These are phyloP conservation scores for Drosophila subobscura DNA, from an alignment of 1,140 invertebrate species.

Conservation along the genomic window DNA sequence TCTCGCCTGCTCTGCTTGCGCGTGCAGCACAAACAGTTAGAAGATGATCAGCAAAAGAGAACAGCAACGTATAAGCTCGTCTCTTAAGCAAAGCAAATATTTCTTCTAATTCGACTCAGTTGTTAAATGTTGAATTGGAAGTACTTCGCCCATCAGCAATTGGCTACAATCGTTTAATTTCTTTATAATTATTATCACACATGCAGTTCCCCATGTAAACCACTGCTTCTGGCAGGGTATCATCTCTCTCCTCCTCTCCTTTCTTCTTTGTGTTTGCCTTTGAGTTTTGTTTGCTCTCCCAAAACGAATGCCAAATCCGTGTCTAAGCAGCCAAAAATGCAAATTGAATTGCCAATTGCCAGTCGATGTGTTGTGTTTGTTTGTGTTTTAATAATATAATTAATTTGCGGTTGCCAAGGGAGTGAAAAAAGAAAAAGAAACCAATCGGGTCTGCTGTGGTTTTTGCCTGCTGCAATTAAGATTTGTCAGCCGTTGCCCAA, in stretches of 20 bases:
- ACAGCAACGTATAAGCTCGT: too few relatives aligned
- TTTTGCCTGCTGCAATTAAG: conserved; percentile 30
- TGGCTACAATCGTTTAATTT: too few relatives aligned
- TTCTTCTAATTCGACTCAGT: too few relatives aligned
- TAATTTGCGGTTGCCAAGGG: conserved; percentile 23
- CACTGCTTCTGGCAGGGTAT: too few relatives aligned
- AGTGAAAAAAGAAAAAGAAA: conserved; percentile 12
- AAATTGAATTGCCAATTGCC: conserved; percentile 26
- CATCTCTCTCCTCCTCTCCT: too few relatives aligned
- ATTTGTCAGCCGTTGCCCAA: conserved; percentile 24
- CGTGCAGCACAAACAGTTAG: too few relatives aligned
- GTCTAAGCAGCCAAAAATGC: background rate
- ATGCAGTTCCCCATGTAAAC: too few relatives aligned
- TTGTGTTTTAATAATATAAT: conserved; percentile 17
- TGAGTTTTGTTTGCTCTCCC: background rate
- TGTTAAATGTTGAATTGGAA: too few relatives aligned
- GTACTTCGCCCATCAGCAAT: too few relatives aligned
- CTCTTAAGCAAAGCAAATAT: too few relatives aligned
- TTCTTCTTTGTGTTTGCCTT: conserved; percentile 6
- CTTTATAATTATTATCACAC: conserved; percentile 14
- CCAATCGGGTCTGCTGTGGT: conserved; percentile 12
- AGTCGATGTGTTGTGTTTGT: background rate
- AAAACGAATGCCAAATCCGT: background rate
- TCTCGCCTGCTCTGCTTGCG: too few relatives aligned
- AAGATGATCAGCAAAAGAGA: too few relatives aligned